Evolutionary conservation across 2,113 vertebrate genomes (phyloP).

Genomic region (Ploceus nigricollis): DNA sequence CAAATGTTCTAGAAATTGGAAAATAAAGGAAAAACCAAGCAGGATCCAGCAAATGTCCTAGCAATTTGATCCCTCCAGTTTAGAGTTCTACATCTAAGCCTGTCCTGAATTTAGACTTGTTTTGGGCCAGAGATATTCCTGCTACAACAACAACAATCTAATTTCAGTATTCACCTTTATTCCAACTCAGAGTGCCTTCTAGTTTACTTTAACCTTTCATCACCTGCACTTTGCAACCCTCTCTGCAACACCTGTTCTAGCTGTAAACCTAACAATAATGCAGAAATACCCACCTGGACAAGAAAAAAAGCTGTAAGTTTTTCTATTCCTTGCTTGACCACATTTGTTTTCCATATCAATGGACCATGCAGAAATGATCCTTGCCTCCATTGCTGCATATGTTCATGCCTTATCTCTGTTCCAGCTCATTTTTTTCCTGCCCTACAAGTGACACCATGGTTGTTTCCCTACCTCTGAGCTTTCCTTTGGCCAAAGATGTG

Average conservation of each 20-base stretch:
- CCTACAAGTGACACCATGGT: background rate
- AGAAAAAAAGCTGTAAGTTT: accelerated
- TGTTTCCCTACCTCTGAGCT: background rate
- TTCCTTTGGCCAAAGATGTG: background rate
- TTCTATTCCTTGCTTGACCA: background rate
- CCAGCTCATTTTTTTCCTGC: background rate
- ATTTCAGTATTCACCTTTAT: background rate
- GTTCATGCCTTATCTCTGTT: background rate
- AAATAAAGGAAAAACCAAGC: background rate
- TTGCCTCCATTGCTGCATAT: background rate
- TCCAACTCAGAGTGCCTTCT: background rate
- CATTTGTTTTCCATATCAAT: background rate
- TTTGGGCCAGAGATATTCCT: background rate
- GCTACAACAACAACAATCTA: background rate
- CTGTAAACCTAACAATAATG: background rate
- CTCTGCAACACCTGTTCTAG: background rate
- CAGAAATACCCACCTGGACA: background rate
- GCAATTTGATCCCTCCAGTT: background rate
- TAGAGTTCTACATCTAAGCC: background rate
- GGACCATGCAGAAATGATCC: background rate
- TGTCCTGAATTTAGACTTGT: background rate
- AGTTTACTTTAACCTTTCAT: background rate
- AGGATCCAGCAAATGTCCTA: background rate
- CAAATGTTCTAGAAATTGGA: background rate
- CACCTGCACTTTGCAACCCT: background rate